phyloP scores from a whole-genome alignment of 2,888 invertebrate genomes.

The Drosophila histrio region DNA sequence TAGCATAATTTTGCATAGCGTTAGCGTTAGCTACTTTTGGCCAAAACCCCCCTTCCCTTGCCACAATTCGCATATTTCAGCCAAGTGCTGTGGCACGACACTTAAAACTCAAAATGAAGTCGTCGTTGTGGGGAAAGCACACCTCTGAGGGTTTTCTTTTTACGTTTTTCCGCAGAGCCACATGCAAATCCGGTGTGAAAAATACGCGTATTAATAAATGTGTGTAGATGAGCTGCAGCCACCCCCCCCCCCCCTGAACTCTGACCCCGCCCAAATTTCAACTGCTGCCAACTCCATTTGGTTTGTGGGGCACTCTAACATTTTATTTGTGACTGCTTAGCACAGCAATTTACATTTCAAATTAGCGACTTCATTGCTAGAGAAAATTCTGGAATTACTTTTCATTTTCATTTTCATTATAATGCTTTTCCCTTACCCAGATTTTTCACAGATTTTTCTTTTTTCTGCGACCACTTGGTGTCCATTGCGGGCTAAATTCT shows the following conservation, averaged over 20 bases:
- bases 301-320: slow-evolving; percentile 14
- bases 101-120: slow-evolving; percentile 78
- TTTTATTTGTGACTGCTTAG: slow-evolving; percentile 62
- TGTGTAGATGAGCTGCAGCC: slow-evolving; percentile 17
- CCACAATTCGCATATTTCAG: slow-evolving; percentile 63
- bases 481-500: slow-evolving; percentile 22
- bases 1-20: slow-evolving; percentile 78
- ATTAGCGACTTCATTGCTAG: slow-evolving; percentile 78
- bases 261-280: background rate
- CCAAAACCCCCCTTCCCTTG: background rate
- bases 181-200: slow-evolving; percentile 67
- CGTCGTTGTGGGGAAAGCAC: slow-evolving; percentile 33
- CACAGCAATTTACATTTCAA: slow-evolving; percentile 75
- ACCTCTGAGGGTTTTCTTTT: background rate
- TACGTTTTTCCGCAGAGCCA: slow-evolving; percentile 14
- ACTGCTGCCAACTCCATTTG: background rate
- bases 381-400: slow-evolving; percentile 74
- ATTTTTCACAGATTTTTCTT: slow-evolving; percentile 38
- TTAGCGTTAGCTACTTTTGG: slow-evolving; percentile 28
- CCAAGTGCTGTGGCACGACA: slow-evolving; percentile 65
- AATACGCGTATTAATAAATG: slow-evolving; percentile 73
- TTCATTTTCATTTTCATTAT: slow-evolving; percentile 73
- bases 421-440: slow-evolving; percentile 12
- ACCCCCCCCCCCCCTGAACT: background rate
- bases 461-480: slow-evolving; percentile 14